Percentiles rank a stretch among this genome's conserved stretches.
phyloP scores from a whole-genome alignment of 2,888 invertebrate species.

The Fragum fragum region DNA sequence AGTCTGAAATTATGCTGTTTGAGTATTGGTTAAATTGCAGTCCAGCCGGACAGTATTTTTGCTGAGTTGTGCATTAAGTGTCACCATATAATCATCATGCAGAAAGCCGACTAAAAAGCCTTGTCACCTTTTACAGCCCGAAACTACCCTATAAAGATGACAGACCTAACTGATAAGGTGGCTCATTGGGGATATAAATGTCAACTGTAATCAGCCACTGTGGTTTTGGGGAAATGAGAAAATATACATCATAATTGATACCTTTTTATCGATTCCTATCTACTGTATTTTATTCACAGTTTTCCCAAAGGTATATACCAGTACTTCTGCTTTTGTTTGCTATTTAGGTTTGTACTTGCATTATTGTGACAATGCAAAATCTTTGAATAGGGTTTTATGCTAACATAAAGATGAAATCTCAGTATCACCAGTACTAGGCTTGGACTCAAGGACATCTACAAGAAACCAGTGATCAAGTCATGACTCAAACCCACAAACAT shows the following conservation, averaged over 20 bases:
- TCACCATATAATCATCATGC: slow-evolving; percentile 43
- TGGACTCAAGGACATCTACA: no score
- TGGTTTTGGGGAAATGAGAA: slow-evolving; percentile 10
- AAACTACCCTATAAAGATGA: slow-evolving; percentile 14
- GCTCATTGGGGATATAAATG: slow-evolving; percentile 8
- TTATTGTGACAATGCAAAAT: no score
- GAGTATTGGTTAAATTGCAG: slow-evolving; percentile 5
- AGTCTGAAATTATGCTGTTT: no score
- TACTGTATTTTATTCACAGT: not conserved
- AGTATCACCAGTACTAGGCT: no score
- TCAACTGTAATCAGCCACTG: slow-evolving; percentile 9
- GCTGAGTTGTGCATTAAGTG: slow-evolving; percentile 34
- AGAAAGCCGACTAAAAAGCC: slow-evolving; percentile 11
- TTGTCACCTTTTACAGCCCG: slow-evolving; percentile 8
- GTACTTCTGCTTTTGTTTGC: no score
- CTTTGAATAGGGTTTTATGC: no score
- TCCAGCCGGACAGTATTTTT: not conserved
- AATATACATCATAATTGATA: slow-evolving; percentile 8
- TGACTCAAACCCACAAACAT: no score
- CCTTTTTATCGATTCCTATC: not conserved
- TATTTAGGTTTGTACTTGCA: no score
- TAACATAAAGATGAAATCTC: no score
- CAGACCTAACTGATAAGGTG: slow-evolving; percentile 16
- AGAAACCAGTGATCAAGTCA: no score
- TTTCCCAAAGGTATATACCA: no score